A percentile compares a stretch with the other conserved stretches of the same genome.
These are phyloP conservation scores for Plusia festucae DNA, from an alignment of 2,888 invertebrate genomes.

Conservation along the genomic window DNA sequence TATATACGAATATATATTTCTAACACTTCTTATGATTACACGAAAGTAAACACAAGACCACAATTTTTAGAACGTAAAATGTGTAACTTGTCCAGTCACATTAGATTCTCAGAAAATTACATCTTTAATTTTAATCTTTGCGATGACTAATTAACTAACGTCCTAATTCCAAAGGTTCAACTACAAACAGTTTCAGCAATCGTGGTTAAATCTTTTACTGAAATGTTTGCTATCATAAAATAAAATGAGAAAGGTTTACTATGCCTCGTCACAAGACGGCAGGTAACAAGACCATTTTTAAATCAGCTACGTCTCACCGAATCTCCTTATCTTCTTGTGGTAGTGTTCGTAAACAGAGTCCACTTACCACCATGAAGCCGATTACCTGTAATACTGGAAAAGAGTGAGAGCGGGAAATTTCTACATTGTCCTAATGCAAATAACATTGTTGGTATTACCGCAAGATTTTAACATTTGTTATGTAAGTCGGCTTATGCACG, in stretches of 20 bases:
- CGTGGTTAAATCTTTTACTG: neutral
- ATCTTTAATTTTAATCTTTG: conserved; percentile 4
- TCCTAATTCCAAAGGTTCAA: neutral
- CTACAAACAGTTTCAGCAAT: neutral
- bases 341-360: too few relatives aligned
- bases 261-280: too few relatives aligned
- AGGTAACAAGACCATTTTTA: too few relatives aligned
- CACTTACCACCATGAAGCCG: too few relatives aligned
- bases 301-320: too few relatives aligned
- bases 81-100: neutral
- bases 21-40: too few relatives aligned
- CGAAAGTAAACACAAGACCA: neutral
- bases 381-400: too few relatives aligned
- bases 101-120: neutral
- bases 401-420: neutral
- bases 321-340: too few relatives aligned
- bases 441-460: neutral
- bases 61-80: neutral
- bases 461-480: neutral
- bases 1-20: too few relatives aligned
- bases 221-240: neutral
- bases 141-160: conserved; percentile 4
- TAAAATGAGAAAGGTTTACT: neutral
- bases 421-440: too few relatives aligned
- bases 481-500: neutral